phyloP scores from a whole-genome alignment of 2,797 vertebrate species.

The Paedocypris micromegethes region DNA sequence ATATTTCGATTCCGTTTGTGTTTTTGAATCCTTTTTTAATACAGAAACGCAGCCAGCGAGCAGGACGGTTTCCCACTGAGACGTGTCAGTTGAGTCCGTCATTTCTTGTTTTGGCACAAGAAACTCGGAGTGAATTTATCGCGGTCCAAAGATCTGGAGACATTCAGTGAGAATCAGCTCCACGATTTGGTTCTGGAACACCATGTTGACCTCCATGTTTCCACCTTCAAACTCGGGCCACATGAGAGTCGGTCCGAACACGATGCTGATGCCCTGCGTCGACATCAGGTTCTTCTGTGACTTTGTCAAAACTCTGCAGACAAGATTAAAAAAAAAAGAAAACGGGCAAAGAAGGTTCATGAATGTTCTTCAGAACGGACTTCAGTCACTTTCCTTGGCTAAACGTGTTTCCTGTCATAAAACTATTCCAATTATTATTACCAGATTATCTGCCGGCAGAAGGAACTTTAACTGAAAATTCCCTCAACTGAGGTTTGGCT shows the following conservation, averaged over 20 bases:
- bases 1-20: too few relatives aligned
- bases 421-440: slow-evolving; percentile 17
- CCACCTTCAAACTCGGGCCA: slow-evolving; percentile 81
- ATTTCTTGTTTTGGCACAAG: background rate
- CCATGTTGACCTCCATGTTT: slow-evolving; percentile 89
- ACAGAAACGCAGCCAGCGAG: too few relatives aligned
- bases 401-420: slow-evolving; percentile 27
- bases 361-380: background rate
- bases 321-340: slow-evolving; percentile 44
- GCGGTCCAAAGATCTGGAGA: slow-evolving; percentile 75
- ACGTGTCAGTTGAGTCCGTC: too few relatives aligned
- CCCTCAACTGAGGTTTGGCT: slow-evolving; percentile 55
- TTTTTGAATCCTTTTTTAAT: too few relatives aligned
- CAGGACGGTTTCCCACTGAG: too few relatives aligned
- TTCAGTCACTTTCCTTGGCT: slow-evolving; percentile 11
- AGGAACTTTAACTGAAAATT: slow-evolving; percentile 27
- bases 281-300: slow-evolving; percentile 88
- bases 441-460: slow-evolving; percentile 23
- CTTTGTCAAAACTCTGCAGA: slow-evolving; percentile 75
- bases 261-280: slow-evolving; percentile 87
- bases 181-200: slow-evolving; percentile 93
- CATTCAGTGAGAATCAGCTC: slow-evolving; percentile 85
- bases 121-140: slow-evolving; percentile 27
- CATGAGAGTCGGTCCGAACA: slow-evolving; percentile 92
- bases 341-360: too few relatives aligned